Percentiles rank a stretch among this genome's conserved stretches.
These are phyloP conservation scores for Mechanitis mazaeus DNA, from an alignment of 2,888 invertebrate species.

Conservation along the genomic window DNA sequence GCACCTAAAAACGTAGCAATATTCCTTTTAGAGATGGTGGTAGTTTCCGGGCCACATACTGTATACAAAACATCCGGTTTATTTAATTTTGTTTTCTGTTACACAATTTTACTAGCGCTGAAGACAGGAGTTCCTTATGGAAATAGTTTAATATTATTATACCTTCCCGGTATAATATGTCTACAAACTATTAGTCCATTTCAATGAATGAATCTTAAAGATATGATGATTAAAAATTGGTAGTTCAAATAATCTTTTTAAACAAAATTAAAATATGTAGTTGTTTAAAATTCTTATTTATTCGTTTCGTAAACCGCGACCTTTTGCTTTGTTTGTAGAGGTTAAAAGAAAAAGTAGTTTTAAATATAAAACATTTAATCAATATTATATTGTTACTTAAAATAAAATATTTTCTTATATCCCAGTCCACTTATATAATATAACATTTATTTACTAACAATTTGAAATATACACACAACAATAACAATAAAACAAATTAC, in stretches of 20 bases:
- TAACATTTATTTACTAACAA: slow-evolving; percentile 28
- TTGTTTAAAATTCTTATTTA: slow-evolving; percentile 16
- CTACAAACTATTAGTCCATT: too few relatives aligned
- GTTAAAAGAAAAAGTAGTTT: slow-evolving; percentile 1
- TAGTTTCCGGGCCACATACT: too few relatives aligned
- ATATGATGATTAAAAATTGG: not conserved
- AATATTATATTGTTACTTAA: slow-evolving; percentile 10
- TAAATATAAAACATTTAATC: slow-evolving; percentile 22
- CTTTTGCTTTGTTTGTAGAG: not conserved
- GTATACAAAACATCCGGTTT: too few relatives aligned
- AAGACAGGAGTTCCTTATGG: too few relatives aligned
- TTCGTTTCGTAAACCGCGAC: slow-evolving; percentile 9
- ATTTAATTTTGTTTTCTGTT: too few relatives aligned
- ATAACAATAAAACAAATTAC: slow-evolving; percentile 23
- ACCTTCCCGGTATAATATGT: too few relatives aligned
- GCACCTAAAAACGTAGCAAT: too few relatives aligned
- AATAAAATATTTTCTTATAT: slow-evolving; percentile 22
- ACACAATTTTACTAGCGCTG: too few relatives aligned
- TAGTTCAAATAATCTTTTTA: not conserved
- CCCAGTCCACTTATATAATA: slow-evolving; percentile 44
- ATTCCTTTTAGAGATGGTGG: too few relatives aligned
- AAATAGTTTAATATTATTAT: too few relatives aligned
- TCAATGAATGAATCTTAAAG: too few relatives aligned
- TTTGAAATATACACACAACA: slow-evolving; percentile 34
- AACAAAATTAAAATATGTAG: slow-evolving; percentile 9